These are phyloP conservation scores for Sparidentex hasta DNA, from an alignment of 2,797 vertebrate genomes.

Conservation along the genomic window DNA sequence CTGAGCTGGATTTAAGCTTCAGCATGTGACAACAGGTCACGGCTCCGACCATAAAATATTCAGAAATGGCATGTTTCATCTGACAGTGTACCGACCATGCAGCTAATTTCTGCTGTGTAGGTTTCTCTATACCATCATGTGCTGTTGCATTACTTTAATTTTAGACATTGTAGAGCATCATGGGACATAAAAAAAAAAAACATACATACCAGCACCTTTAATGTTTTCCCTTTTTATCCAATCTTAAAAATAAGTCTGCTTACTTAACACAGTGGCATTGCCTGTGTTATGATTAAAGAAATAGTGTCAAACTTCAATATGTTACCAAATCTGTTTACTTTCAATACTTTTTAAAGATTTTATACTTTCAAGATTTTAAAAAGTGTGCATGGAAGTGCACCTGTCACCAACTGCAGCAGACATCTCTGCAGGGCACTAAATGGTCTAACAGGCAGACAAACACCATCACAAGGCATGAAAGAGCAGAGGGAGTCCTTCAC, in stretches of 20 bases:
- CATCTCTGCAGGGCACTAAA: not conserved
- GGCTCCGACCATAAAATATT: constrained; percentile 55
- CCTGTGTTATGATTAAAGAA: not conserved
- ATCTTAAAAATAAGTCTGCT: not conserved
- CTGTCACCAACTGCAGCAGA: not conserved
- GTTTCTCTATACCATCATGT: not conserved
- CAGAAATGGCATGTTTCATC: constrained; percentile 41
- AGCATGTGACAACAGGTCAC: constrained; percentile 72
- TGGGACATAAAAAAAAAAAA: not conserved
- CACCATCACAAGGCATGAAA: not conserved
- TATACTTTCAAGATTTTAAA: not conserved
- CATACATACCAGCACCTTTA: not conserved
- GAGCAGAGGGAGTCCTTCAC: constrained; percentile 31
- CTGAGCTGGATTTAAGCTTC: constrained; percentile 65
- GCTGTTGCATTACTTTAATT: constrained; percentile 1
- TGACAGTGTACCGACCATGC: constrained; percentile 11
- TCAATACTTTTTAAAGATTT: no score
- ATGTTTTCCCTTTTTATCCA: not conserved
- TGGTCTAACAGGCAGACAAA: constrained; percentile 18
- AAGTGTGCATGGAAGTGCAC: not conserved
- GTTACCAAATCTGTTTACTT: not conserved
- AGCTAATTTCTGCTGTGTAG: not conserved
- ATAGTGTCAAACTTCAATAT: not conserved
- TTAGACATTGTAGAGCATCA: not conserved
- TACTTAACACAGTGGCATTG: not conserved